Base-by-base conservation (phyloP, 2,113 vertebrate genomes). In the Porphyrio hochstetteri region DNA sequence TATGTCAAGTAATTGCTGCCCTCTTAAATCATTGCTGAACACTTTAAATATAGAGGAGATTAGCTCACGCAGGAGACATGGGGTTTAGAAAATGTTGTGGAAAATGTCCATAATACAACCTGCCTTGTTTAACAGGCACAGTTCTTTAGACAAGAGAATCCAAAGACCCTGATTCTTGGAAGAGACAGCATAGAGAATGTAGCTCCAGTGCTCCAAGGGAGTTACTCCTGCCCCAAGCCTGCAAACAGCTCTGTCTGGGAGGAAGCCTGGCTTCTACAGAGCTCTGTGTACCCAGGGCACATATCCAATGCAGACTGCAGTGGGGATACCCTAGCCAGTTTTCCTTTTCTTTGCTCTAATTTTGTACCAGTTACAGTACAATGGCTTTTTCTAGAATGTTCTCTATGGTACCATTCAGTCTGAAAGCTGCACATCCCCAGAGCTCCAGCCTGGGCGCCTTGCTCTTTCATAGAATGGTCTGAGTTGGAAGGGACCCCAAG, bases 21-120 rank as follows among this genome's bases (percentile, higher is more conserved):
- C 69, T 82, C 79, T 92, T 88, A 82, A 71, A 96, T 96, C 89
- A 97, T 85, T 13, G 33, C 82, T 92, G 95, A 95, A 86, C 88
- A 76, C 91, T 97, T 98, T 84, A 97, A 97, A 97, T 86, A 96
- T 95, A 93, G 77, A 97, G 68, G 61, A 97, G 82, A 95, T 90
- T 68, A 88, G 56, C 48, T 85, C 4, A 48, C 4, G 5, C n/a
- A 42, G 59, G 69, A 91, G 76, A 57, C 44, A 29, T 3, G 28
- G 35, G 86, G 36, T 93, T 94, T 95, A 89, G 72, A 95, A 84
- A 94, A 56, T 3, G 7, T 12, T 69, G 68, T 91, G 77, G 95
- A 74, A 97, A 97, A 88, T 40, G 40, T 59, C 65, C 83, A 57
- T 68, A 90, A 91, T 89, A 89, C 59, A 61, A 63, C 38, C 40